These are phyloP conservation scores for Machimus atricapillus DNA, from an alignment of 2,888 invertebrate genomes.

Conservation along the genomic window DNA sequence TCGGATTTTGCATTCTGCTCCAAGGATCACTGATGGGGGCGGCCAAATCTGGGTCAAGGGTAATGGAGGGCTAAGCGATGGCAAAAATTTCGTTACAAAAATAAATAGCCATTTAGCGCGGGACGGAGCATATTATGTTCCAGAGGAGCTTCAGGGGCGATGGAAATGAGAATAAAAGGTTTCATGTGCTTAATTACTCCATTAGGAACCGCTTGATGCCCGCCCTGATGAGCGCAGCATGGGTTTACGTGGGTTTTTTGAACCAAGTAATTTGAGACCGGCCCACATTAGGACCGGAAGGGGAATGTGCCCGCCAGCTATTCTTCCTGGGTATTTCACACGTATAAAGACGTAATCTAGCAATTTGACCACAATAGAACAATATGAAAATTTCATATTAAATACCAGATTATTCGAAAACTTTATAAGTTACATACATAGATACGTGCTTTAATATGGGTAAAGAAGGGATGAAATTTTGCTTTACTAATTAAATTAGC, in stretches of 20 bases:
- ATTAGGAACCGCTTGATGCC: neutral
- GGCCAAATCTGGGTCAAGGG: neutral
- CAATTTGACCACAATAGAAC: neutral
- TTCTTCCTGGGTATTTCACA: neutral
- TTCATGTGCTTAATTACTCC: constrained; percentile 21
- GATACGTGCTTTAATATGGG: no score
- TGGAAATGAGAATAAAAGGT: constrained; percentile 5
- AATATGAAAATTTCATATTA: neutral
- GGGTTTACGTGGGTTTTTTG: neutral
- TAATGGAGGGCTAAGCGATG: neutral
- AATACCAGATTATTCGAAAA: neutral
- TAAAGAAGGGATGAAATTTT: no score
- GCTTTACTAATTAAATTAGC: no score
- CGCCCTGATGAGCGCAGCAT: neutral
- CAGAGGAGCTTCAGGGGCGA: neutral
- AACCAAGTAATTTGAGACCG: neutral
- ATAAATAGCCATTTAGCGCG: neutral
- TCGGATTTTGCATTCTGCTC: neutral
- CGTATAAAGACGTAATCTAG: neutral
- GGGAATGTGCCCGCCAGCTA: neutral
- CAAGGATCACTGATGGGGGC: neutral
- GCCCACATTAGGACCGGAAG: neutral
- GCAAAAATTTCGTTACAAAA: neutral
- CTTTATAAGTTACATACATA: neutral
- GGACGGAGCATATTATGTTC: neutral